phyloP scores from a whole-genome alignment of 2,797 vertebrate genomes.

The Myripristis murdjan region DNA sequence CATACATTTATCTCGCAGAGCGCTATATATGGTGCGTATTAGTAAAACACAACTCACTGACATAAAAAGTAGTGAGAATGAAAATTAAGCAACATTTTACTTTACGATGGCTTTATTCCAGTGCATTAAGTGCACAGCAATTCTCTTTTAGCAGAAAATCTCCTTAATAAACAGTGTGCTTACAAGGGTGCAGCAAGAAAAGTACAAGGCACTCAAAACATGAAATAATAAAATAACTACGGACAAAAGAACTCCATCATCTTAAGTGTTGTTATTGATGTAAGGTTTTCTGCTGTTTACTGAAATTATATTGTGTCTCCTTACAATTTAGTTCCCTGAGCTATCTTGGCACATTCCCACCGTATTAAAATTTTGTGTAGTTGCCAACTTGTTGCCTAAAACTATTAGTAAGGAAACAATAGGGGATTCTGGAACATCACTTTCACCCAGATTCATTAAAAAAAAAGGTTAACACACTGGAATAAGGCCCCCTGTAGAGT shows the following conservation, averaged over 20 bases:
- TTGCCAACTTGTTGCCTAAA: too few species aligned
- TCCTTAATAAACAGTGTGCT: background rate
- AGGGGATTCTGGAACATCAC: background rate
- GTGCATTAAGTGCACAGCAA: background rate
- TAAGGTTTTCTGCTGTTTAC: background rate
- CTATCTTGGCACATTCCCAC: too few species aligned
- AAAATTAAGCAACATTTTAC: background rate
- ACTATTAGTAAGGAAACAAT: background rate
- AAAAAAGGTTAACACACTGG: background rate
- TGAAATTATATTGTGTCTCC: background rate
- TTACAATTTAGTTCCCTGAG: too few species aligned
- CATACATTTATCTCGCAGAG: slow-evolving; percentile 6
- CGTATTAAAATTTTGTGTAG: too few species aligned
- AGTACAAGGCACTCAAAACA: background rate
- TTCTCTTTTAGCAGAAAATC: background rate
- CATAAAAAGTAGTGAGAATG: background rate
- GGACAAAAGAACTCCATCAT: too few species aligned
- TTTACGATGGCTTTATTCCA: background rate
- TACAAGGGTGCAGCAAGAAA: background rate
- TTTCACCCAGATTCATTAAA: background rate
- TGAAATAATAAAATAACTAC: background rate
- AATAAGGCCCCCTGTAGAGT: slow-evolving; percentile 6
- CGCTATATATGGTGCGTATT: background rate
- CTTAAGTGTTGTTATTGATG: too few species aligned
- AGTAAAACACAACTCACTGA: background rate